Conservation (phyloP, 2,113 vertebrate genomes). For the Psophia crepitans region DNA sequence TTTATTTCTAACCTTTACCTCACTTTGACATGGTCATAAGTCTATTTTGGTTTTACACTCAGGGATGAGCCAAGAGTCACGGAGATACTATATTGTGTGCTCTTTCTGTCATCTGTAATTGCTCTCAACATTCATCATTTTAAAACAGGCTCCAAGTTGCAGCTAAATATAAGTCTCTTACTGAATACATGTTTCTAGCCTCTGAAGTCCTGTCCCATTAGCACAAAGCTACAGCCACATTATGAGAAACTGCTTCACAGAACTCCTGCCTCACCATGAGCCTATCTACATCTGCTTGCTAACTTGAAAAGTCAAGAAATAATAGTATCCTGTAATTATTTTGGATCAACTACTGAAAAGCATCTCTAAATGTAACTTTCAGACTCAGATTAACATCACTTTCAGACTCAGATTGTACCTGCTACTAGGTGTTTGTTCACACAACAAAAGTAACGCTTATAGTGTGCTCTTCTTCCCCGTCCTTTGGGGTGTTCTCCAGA, state of each 20-base stretch:
- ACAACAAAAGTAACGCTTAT: background rate
- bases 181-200: background rate
- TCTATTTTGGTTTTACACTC: conserved; percentile 15
- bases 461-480: background rate
- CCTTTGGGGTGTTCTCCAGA: background rate
- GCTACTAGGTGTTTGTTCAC: background rate
- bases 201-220: background rate
- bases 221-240: background rate
- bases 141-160: background rate
- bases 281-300: background rate
- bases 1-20: background rate
- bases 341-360: background rate
- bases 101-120: conserved; percentile 47
- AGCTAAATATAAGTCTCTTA: background rate
- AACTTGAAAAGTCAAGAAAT: background rate
- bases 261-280: background rate
- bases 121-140: conserved; percentile 30
- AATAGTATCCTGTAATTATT: background rate
- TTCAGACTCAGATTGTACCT: background rate
- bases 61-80: background rate
- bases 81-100: background rate
- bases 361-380: background rate
- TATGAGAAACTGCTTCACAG: background rate
- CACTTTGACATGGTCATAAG: background rate
- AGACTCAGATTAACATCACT: background rate